These are phyloP conservation scores for Maccullochella peelii DNA, from an alignment of 2,113 vertebrate genomes.

Conservation along the genomic window DNA sequence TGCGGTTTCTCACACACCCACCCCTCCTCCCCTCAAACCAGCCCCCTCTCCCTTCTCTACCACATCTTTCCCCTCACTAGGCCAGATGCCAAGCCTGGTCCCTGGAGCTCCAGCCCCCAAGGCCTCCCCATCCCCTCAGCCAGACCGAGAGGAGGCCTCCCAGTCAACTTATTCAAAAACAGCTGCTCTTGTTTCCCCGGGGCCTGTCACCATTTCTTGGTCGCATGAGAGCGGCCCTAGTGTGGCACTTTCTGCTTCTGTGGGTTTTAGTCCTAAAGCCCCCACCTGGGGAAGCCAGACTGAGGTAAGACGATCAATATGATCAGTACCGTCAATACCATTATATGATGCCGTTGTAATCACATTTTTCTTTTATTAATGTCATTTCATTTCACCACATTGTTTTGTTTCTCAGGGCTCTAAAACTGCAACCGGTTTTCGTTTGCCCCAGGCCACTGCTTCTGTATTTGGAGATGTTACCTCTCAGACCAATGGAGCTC, in stretches of 20 bases:
- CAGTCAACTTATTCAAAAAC: constrained; percentile 84
- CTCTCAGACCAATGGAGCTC: constrained; percentile 89
- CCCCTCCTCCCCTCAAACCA: constrained; percentile 87
- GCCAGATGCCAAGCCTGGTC: constrained; percentile 86
- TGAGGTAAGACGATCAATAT: constrained; percentile 88
- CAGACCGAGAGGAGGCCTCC: constrained; percentile 86
- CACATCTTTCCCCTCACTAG: constrained; percentile 89
- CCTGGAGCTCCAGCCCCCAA: constrained; percentile 85
- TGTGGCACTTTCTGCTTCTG: constrained; percentile 81
- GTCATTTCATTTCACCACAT: background rate
- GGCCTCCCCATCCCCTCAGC: constrained; percentile 80
- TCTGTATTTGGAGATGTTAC: constrained; percentile 88
- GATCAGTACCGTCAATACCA: background rate
- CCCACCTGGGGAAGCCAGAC: constrained; percentile 84
- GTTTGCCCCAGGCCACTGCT: constrained; percentile 81
- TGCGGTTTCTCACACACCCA: constrained; percentile 69
- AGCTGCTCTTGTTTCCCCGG: constrained; percentile 85
- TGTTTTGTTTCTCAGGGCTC: constrained; percentile 85
- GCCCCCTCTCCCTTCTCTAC: constrained; percentile 85
- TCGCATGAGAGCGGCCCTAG: constrained; percentile 83
- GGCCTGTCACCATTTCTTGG: constrained; percentile 86
- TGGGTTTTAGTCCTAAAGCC: constrained; percentile 86
- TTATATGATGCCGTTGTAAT: background rate
- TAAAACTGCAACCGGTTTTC: constrained; percentile 87
- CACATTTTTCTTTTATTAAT: background rate